Conservation (phyloP, 2,888 invertebrate genomes). For the Glyphotaelius pellucidus region DNA sequence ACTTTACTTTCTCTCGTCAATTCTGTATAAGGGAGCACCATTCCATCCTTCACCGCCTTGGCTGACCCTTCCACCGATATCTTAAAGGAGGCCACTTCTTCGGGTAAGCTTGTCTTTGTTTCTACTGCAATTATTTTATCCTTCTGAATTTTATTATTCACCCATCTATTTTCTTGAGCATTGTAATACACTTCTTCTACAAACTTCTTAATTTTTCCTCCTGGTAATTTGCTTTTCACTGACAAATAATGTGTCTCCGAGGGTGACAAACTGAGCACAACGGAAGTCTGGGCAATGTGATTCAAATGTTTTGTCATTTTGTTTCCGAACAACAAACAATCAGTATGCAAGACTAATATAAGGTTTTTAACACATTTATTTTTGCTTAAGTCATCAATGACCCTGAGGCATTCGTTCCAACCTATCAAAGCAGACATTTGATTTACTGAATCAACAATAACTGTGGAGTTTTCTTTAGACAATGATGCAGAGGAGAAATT, state of each 20-base stretch:
- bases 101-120: constrained; percentile 71
- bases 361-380: constrained; percentile 67
- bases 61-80: constrained; percentile 81
- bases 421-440: constrained; percentile 73
- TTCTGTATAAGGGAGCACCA: constrained; percentile 81
- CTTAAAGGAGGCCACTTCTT: constrained; percentile 79
- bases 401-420: constrained; percentile 68
- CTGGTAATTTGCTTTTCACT: constrained; percentile 74
- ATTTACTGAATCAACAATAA: constrained; percentile 74
- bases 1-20: constrained; percentile 80
- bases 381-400: constrained; percentile 52
- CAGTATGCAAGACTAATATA: constrained; percentile 74
- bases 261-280: constrained; percentile 71
- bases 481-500: background rate
- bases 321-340: constrained; percentile 73
- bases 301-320: constrained; percentile 74
- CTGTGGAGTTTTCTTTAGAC: constrained; percentile 68
- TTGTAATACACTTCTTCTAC: constrained; percentile 72
- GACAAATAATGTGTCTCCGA: constrained; percentile 68
- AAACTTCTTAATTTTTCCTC: constrained; percentile 76
- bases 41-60: constrained; percentile 78
- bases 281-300: constrained; percentile 71
- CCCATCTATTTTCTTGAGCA: constrained; percentile 70
- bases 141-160: constrained; percentile 70
- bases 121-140: constrained; percentile 68